Percentiles rank a stretch among this genome's conserved stretches.
phyloP scores from a whole-genome alignment of 2,797 vertebrate genomes.

The Protosalanx chinensis region DNA sequence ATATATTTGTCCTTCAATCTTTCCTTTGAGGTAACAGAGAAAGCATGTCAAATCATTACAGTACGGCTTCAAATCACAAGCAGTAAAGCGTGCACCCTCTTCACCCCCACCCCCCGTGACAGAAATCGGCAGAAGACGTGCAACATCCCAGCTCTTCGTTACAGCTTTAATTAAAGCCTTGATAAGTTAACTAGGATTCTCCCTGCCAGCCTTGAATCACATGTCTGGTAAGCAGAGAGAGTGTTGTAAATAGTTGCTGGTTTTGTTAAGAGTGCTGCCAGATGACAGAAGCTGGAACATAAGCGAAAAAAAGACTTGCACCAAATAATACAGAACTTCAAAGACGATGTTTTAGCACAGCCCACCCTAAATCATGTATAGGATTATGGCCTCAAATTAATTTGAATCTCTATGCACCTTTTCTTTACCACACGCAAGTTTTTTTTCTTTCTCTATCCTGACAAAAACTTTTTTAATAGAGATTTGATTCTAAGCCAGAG shows the following conservation, averaged over 20 bases:
- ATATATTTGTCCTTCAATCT: too few species aligned
- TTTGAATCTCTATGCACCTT: conserved; percentile 12
- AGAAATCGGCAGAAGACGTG: conserved; percentile 42
- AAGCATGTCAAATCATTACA: neutral
- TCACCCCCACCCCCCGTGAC: conserved; percentile 6
- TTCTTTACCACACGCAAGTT: conserved; percentile 27
- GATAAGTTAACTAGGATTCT: conserved; percentile 76
- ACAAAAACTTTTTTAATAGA: neutral
- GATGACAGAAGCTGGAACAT: conserved; percentile 70
- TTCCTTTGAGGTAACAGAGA: neutral
- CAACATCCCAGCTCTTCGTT: conserved; percentile 46
- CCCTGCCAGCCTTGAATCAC: conserved; percentile 68
- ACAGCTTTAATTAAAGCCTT: conserved; percentile 71
- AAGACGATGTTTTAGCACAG: conserved; percentile 53
- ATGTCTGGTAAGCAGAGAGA: conserved; percentile 63
- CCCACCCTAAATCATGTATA: conserved; percentile 54
- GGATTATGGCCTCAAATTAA: conserved; percentile 9
- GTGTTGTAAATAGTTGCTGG: conserved; percentile 71
- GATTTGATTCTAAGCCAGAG: too few species aligned
- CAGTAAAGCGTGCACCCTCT: too few species aligned
- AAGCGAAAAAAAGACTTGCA: conserved; percentile 62
- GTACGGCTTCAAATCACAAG: neutral
- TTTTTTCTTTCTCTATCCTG: neutral
- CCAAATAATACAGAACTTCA: conserved; percentile 65
- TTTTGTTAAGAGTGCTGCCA: conserved; percentile 72